Evolutionary conservation across 2,888 invertebrate species (phyloP).

Genomic region (Caenorhabditis imperialis): DNA sequence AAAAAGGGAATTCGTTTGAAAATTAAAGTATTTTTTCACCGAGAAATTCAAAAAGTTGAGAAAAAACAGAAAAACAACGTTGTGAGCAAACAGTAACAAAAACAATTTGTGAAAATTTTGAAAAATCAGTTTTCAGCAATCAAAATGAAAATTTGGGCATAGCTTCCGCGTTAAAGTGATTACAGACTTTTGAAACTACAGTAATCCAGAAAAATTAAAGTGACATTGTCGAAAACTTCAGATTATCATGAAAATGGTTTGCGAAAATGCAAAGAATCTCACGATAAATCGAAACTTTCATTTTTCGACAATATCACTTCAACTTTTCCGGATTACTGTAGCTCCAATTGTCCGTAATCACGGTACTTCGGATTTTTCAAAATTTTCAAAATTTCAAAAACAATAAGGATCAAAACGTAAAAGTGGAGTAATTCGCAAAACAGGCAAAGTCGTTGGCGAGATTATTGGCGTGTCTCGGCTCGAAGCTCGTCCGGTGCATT

Average conservation of each 20-base stretch:
- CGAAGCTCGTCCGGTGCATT: constrained; percentile 84
- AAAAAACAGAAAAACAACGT: neutral
- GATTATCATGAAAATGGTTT: no score
- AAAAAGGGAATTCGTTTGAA: constrained; percentile 1
- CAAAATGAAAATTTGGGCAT: no score
- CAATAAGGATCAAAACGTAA: constrained; percentile 20
- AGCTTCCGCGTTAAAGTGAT: no score
- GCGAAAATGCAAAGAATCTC: no score
- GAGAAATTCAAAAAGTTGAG: constrained; percentile 1
- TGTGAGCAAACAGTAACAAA: neutral
- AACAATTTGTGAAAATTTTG: neutral
- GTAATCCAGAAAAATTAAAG: constrained; percentile 6
- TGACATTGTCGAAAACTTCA: no score
- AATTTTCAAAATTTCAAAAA: neutral
- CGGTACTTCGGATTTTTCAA: no score
- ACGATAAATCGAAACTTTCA: no score
- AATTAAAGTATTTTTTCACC: no score
- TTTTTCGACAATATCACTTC: no score
- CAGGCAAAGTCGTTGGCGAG: constrained; percentile 93
- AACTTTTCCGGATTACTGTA: no score
- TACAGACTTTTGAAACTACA: no score
- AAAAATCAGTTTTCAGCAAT: constrained; percentile 14
- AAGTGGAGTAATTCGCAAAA: constrained; percentile 85
- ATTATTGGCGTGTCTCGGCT: constrained; percentile 89
- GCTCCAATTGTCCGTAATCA: no score